Base-by-base conservation (phyloP, 1,140 invertebrate genomes). In the Spodoptera litura region DNA sequence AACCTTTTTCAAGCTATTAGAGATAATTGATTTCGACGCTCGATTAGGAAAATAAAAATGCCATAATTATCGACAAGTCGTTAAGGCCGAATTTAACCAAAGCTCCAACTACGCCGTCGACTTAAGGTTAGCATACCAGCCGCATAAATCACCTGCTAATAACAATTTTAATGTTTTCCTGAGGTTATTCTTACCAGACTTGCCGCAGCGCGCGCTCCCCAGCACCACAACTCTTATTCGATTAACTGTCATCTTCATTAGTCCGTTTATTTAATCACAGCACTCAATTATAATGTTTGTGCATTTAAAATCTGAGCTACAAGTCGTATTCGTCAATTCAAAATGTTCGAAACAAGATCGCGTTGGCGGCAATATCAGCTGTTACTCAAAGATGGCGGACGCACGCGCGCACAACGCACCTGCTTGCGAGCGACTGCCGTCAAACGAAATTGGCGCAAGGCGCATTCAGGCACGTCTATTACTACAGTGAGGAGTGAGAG, bases 191-290 rank as follows among this genome's bases (percentile, higher is more conserved):
- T 92, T 79, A 94, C 92, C 92, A 88, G 96, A 96, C 94, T 97
- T 97, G 82, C 96, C 96, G 86, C 96, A 96, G 84, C 96, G 95
- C 85, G 96, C 93, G 91, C 96, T 96, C 84, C 96, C 96, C 78
- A 97, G 95, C 84, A 97, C 96, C 89, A 96, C 96, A 84, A 97
- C 96, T 90, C 96, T 95, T 93, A 97, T 96, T 93, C 96, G 95
- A 94, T 96, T 96, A 83, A 96, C 92, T 83, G 93, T 94, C 92
- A 93, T 93, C 88, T 94, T 93, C 91, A 93, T 94, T 84, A 81
- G 83, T 91, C 84, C 83, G 81, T 85, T 76, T 68, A 73, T 27
- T 70, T 78, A 64, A 59, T 82, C 91, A 93, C 91, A 88, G 72
- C 87, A 91, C 91, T 88, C 31, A 76, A 61, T 66, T 76, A 78